Evolutionary conservation across 2,113 vertebrate genomes (phyloP).

Genomic region (Channa argus): DNA sequence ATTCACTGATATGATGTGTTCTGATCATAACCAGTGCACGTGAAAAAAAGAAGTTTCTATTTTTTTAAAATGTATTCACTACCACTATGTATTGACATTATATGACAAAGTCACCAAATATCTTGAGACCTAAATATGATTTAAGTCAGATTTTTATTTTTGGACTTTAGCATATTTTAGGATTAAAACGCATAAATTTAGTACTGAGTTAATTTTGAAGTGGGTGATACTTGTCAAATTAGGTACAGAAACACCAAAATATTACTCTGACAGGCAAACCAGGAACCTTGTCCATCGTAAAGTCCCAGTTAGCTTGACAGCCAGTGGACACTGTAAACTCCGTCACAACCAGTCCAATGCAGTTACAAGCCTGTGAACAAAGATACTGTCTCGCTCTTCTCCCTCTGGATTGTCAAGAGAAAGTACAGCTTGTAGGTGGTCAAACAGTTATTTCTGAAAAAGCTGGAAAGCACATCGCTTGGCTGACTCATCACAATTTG

Average conservation of each 20-base stretch:
- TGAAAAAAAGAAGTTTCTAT: no score
- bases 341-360: conserved; percentile 61
- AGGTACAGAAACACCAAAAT: conserved; percentile 29
- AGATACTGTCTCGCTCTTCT: conserved; percentile 62
- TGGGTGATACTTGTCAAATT: conserved; percentile 40
- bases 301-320: conserved; percentile 73
- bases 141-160: no score
- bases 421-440: conserved; percentile 73
- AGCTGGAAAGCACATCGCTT: conserved; percentile 68
- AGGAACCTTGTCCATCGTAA: conserved; percentile 45
- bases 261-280: conserved; percentile 53
- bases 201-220: conserved; percentile 5
- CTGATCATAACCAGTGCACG: no score
- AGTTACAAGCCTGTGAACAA: conserved; percentile 71
- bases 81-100: no score
- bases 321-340: conserved; percentile 65
- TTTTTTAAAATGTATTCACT: no score
- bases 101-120: no score
- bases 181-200: no score
- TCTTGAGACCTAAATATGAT: no score
- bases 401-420: conserved; percentile 72
- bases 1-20: no score
- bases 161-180: no score
- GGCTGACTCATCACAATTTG: conserved; percentile 82
- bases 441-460: conserved; percentile 67